Evolutionary conservation across 2,797 vertebrate species (phyloP), one percentile per base, ranked within the genome.

Genomic region (Ctenosaura bakeri): DNA sequence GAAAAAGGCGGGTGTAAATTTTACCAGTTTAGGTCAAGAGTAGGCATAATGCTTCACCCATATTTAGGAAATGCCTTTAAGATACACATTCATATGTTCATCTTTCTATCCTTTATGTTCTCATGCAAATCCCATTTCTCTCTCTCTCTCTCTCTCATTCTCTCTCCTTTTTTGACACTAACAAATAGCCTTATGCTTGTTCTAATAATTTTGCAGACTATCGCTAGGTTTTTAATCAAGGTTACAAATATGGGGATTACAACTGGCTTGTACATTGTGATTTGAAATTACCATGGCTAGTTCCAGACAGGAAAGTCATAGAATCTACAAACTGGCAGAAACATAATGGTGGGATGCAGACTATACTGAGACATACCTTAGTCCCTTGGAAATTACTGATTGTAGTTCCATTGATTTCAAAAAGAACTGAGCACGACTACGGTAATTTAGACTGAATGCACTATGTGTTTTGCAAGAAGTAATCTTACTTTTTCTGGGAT

Each of bases 11-110:
- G 42, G 42, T 46, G 42, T 46, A 46, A 66, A 32, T 85, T 54
- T 84, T 16, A 50, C 89, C 92, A 50, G 66, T 6, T 88, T 69
- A 42, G 83, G 71, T 82, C 89, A 91, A 32, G n/a, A 79, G n/a
- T 4, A 3, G 12, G 89, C 35, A 0, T 84, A 29, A n/a, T 83
- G 78, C 20, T 86, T 91, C n/a, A 74, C 18, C 4, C 83, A 76
- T 91, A 38, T 6, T 32, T 32, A 80, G n/a, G 14, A 42, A 42
- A 42, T 20, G 2, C 8, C 24, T 87, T 13, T 2, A 42, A 56
- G 7, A 29, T 46, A 46, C 42, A 46, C 4, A 46, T 69, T 35
- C 16, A 29, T 5, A 20, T 29, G 6, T 10, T 22, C 35, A 6
- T 20, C 8, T 38, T 64, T 12, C 16, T 10, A 46, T 42, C 62